Evolutionary conservation across 2,797 vertebrate genomes (phyloP).

Genomic region (Amphiprion clarkii): DNA sequence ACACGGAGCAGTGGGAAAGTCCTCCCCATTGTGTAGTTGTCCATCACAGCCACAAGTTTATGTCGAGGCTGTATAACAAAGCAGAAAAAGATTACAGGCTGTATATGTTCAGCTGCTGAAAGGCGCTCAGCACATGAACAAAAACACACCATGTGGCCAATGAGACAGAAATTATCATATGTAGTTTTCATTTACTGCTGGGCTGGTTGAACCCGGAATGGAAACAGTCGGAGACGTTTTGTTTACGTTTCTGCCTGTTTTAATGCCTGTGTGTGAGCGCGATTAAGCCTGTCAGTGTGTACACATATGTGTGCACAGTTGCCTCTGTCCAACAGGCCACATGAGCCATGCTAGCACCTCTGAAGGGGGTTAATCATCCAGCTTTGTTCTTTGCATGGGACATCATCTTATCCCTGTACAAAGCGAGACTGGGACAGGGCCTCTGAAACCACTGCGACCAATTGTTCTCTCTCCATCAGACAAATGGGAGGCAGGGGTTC

Average conservation of each 20-base stretch:
- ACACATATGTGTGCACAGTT: slow-evolving; percentile 41
- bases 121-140: slow-evolving; percentile 43
- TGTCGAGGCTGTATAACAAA: slow-evolving; percentile 64
- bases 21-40: slow-evolving; percentile 57
- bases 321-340: slow-evolving; percentile 43
- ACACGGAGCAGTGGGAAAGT: slow-evolving; percentile 30
- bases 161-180: slow-evolving; percentile 55
- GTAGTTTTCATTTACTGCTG: slow-evolving; percentile 36
- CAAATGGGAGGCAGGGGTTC: slow-evolving; percentile 47
- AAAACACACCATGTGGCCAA: slow-evolving; percentile 34
- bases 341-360: slow-evolving; percentile 49
- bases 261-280: slow-evolving; percentile 29
- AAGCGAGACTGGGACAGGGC: slow-evolving; percentile 52
- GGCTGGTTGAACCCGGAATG: slow-evolving; percentile 15
- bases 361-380: slow-evolving; percentile 75
- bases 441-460: slow-evolving; percentile 50
- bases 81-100: slow-evolving; percentile 69
- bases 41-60: slow-evolving; percentile 67
- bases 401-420: slow-evolving; percentile 68
- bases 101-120: slow-evolving; percentile 54
- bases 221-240: slow-evolving; percentile 36
- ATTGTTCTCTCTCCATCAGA: slow-evolving; percentile 49
- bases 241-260: slow-evolving; percentile 55
- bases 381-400: slow-evolving; percentile 75
- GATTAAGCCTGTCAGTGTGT: slow-evolving; percentile 56